phyloP scores from a whole-genome alignment of 2,888 invertebrate genomes.

The Flexamia atlantica region DNA sequence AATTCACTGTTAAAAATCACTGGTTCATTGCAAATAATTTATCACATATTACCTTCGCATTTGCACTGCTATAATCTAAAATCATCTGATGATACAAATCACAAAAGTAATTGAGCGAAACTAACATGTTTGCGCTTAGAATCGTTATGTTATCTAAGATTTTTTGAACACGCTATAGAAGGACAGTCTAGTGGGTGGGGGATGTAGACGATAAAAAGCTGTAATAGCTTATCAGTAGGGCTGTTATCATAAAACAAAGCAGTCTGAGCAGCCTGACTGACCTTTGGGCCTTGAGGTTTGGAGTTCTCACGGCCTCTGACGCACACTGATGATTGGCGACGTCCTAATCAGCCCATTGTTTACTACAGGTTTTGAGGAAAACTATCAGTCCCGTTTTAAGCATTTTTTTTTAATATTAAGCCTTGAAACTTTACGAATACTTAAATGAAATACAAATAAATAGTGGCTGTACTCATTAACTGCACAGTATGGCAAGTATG shows the following conservation, averaged over 20 bases:
- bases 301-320: slow-evolving; percentile 30
- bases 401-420: too few species aligned
- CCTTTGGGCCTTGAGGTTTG: slow-evolving; percentile 20
- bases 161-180: not conserved
- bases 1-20: too few species aligned
- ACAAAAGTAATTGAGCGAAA: not conserved
- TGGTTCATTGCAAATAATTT: not conserved
- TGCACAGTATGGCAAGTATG: too few species aligned
- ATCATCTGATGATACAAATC: not conserved
- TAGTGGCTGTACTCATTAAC: too few species aligned
- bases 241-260: slow-evolving; percentile 25
- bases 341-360: slow-evolving; percentile 22
- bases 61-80: not conserved
- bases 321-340: not conserved
- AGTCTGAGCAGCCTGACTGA: not conserved
- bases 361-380: not conserved
- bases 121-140: slow-evolving; percentile 5
- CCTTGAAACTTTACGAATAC: too few species aligned
- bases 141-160: not conserved
- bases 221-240: not conserved
- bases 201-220: not conserved
- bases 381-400: too few species aligned
- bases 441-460: too few species aligned
- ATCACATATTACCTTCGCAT: not conserved
- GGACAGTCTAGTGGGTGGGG: not conserved